phyloP scores from a whole-genome alignment of 2,113 vertebrate species.

The Callipepla squamata region DNA sequence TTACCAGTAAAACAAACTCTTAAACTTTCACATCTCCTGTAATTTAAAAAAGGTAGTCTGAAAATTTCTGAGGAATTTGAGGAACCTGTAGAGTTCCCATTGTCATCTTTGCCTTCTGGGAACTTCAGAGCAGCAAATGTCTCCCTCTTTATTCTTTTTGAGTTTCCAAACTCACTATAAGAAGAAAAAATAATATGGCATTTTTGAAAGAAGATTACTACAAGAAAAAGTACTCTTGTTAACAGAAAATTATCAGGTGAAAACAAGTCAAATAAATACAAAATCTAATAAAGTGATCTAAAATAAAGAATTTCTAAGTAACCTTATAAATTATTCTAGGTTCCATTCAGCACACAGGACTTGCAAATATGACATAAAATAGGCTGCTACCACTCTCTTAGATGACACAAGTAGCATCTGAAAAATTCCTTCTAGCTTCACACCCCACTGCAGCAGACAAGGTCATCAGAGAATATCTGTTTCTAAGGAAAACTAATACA shows the following conservation, averaged over 20 bases:
- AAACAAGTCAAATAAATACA: background rate
- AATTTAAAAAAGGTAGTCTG: accelerated
- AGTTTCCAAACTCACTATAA: background rate
- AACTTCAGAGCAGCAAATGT: background rate
- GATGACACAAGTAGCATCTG: background rate
- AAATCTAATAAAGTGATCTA: background rate
- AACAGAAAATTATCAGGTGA: background rate
- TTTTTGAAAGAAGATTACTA: background rate
- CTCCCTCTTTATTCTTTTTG: background rate
- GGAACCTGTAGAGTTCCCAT: background rate
- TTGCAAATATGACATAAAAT: background rate
- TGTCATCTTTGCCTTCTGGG: background rate
- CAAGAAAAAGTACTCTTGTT: background rate
- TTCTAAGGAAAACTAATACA: background rate
- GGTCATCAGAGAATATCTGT: background rate
- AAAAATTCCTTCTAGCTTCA: background rate
- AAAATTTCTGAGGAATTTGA: background rate
- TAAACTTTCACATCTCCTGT: background rate
- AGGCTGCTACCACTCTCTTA: background rate
- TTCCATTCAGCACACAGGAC: background rate
- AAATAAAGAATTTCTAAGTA: background rate
- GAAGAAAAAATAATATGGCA: background rate
- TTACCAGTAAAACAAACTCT: background rate
- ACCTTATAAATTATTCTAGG: background rate
- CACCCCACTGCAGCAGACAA: background rate